A percentile compares a stretch with the other conserved stretches of the same genome.
These are phyloP conservation scores for Mya arenaria DNA, from an alignment of 1,140 invertebrate genomes.

Conservation along the genomic window DNA sequence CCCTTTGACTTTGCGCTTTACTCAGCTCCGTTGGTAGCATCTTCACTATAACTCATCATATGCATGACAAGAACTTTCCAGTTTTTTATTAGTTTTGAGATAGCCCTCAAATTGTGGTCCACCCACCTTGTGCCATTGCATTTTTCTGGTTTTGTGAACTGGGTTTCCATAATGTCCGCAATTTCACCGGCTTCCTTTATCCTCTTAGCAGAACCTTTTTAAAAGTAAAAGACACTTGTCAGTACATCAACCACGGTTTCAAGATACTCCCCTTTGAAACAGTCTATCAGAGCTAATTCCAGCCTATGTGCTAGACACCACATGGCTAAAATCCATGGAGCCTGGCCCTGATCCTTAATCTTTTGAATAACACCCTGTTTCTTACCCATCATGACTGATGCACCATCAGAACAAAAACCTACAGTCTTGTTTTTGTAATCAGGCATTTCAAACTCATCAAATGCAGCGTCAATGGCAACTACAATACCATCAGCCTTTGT, in stretches of 20 bases:
- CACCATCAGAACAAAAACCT: constrained; percentile 49
- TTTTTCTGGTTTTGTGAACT: not conserved
- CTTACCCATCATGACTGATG: not conserved
- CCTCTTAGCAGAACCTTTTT: constrained; percentile 1
- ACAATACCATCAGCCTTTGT: constrained; percentile 10
- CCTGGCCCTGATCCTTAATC: not conserved
- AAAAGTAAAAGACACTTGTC: not conserved
- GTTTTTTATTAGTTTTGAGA: constrained; percentile 1
- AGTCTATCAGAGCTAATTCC: not conserved
- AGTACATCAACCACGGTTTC: not conserved
- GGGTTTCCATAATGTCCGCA: constrained; percentile 1
- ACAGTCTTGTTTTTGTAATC: constrained; percentile 21
- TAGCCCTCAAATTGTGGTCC: not conserved
- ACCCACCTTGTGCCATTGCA: not conserved
- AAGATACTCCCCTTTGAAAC: not conserved
- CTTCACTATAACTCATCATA: not conserved
- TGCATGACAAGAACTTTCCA: not conserved
- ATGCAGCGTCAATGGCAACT: not conserved
- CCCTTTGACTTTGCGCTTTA: not conserved
- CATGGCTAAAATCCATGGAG: constrained; percentile 21
- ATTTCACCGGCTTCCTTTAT: not conserved
- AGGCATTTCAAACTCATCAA: constrained; percentile 18
- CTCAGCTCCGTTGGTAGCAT: not conserved
- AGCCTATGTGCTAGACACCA: constrained; percentile 50
- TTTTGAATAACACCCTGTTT: not conserved